These are phyloP conservation scores for Cryptoblepharus egeriae DNA, from an alignment of 2,797 vertebrate genomes.

Conservation along the genomic window DNA sequence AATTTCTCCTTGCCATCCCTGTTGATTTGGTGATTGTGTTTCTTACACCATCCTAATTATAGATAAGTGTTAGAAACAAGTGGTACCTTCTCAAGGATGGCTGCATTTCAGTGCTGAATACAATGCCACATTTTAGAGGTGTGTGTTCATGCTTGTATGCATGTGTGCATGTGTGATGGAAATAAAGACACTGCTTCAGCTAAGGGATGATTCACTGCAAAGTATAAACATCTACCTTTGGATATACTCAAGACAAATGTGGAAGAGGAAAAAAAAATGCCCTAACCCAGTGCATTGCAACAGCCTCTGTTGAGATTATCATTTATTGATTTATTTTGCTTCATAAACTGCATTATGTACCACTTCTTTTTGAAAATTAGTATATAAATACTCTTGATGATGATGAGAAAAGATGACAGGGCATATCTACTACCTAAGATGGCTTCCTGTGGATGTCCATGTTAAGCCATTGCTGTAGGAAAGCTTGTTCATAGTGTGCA, in stretches of 20 bases:
- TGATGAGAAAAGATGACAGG: not conserved
- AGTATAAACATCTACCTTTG: not conserved
- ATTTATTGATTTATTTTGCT: no score
- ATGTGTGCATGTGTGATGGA: not conserved
- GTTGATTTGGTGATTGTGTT: conserved; percentile 12
- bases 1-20: conserved; percentile 16
- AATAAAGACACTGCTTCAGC: not conserved
- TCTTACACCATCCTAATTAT: conserved; percentile 12
- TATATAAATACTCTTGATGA: no score
- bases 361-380: no score
- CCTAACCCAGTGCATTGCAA: not conserved
- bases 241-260: not conserved
- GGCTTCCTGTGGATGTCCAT: no score
- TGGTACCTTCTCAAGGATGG: not conserved
- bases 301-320: no score
- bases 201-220: not conserved
- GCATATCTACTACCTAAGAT: not conserved
- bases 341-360: no score
- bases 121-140: not conserved
- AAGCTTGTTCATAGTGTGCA: no score
- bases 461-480: no score
- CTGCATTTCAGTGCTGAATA: conserved; percentile 8
- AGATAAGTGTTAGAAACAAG: conserved; percentile 5
- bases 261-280: not conserved
- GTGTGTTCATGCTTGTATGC: not conserved